Conservation (phyloP, 2,797 vertebrate genomes). For the Xenentodon cancila region DNA sequence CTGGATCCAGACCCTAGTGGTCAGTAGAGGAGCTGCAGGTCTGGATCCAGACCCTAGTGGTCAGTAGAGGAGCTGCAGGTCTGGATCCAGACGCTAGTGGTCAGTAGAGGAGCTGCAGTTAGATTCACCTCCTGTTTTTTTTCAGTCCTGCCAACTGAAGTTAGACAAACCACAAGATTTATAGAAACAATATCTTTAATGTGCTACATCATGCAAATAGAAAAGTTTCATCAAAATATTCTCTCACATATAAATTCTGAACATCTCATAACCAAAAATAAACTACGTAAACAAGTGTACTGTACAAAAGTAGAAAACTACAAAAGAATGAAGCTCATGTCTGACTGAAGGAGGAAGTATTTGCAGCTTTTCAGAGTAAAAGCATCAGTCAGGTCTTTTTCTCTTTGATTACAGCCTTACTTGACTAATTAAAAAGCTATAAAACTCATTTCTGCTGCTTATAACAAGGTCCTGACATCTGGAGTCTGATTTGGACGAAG, state of each 20-base stretch:
- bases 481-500: slow-evolving; percentile 46
- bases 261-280: slow-evolving; percentile 74
- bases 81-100: too few relatives aligned
- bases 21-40: too few relatives aligned
- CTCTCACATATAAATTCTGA: slow-evolving; percentile 83
- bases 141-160: too few relatives aligned
- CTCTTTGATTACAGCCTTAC: slow-evolving; percentile 59
- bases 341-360: slow-evolving; percentile 34
- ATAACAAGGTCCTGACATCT: slow-evolving; percentile 47
- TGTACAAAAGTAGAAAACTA: slow-evolving; percentile 65
- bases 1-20: too few relatives aligned
- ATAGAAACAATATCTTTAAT: slow-evolving; percentile 82
- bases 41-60: too few relatives aligned
- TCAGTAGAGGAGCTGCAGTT: too few relatives aligned
- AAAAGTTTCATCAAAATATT: slow-evolving; percentile 84
- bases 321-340: slow-evolving; percentile 40
- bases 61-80: too few relatives aligned
- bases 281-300: slow-evolving; percentile 68
- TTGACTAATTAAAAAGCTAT: slow-evolving; percentile 42
- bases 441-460: slow-evolving; percentile 7
- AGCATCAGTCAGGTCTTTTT: slow-evolving; percentile 13
- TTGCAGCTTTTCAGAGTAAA: slow-evolving; percentile 20
- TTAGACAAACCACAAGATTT: slow-evolving; percentile 21
- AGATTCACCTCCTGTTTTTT: too few relatives aligned
- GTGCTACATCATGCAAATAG: slow-evolving; percentile 79